phyloP scores from a whole-genome alignment of 1,140 invertebrate genomes.

The Vanessa tameamea region DNA sequence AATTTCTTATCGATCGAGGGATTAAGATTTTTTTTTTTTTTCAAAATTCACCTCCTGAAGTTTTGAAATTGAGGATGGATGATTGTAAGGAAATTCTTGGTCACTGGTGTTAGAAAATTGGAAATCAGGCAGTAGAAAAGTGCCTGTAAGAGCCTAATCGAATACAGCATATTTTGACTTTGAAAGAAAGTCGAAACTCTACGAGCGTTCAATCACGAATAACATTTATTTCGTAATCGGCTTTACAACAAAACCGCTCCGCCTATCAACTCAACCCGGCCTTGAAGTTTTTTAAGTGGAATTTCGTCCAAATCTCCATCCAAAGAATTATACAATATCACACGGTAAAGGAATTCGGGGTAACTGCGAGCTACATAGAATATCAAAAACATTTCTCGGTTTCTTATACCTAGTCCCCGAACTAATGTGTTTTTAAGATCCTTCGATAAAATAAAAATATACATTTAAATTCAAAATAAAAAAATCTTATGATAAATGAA shows the following conservation, averaged over 20 bases:
- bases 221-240: neutral
- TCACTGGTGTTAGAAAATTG: too few relatives aligned
- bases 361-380: slow-evolving; percentile 14
- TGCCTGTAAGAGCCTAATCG: too few relatives aligned
- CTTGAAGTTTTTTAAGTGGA: slow-evolving; percentile 11
- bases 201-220: too few relatives aligned
- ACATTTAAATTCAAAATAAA: neutral
- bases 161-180: too few relatives aligned
- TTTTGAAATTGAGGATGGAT: too few relatives aligned
- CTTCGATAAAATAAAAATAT: neutral
- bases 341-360: neutral
- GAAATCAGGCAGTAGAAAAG: too few relatives aligned
- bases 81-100: too few relatives aligned
- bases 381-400: slow-evolving; percentile 21
- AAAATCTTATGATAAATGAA: neutral
- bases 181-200: too few relatives aligned
- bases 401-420: neutral
- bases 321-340: slow-evolving; percentile 24
- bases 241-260: neutral
- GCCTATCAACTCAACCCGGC: neutral
- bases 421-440: slow-evolving; percentile 13
- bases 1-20: too few relatives aligned
- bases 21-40: too few relatives aligned
- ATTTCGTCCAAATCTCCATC: slow-evolving; percentile 18
- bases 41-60: too few relatives aligned